Base-by-base conservation (phyloP, 2,888 invertebrate species). In the Leptinotarsa rubiginosa region DNA sequence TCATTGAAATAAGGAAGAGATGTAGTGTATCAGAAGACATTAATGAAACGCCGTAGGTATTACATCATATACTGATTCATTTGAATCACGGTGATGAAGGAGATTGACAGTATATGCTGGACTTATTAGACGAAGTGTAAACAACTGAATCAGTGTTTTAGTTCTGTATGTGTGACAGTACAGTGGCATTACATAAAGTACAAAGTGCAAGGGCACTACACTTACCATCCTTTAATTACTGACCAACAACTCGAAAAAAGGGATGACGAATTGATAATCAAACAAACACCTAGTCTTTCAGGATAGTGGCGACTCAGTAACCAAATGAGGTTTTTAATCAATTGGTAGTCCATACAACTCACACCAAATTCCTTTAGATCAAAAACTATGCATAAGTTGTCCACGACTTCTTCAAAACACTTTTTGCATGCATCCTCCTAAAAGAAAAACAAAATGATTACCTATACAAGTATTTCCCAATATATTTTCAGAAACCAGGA, bases 181-280 rank as follows among this genome's bases (percentile, higher is more conserved):
- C 10, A 41, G 41, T 41, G 10, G 41, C 41, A 10, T 41, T 7
- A 41, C 3, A 10, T 41, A 41, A 41, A 41, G 41, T 41, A 41
- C 41, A 41, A 41, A 41, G 41, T 41, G 10, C 41, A 41, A 59
- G 47, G n/a, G 47, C n/a, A 50, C 41, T 16, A 65, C 59, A 74
- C 90, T 87, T 87, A 92, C 92, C 94, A 93, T 86, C 92, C 92
- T 84, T 92, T 92, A 77, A 95, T 94, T 66, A 94, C 90, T 56
- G 92, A 90, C 95, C 95, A 95, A 84, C 95, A 93, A 50, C 94
- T 93, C 12, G 93, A 91, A 86, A 95, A 95, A 72, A 95, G 89
- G 1, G 92, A 87, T 2, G 95, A 93, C 1, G 94, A 90, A 87
- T 95, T 94, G 70, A 93, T 90, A 72, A 95, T 92, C 56, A 95